Base-by-base conservation (phyloP, 2,888 invertebrate species). In the Clunio marinus region DNA sequence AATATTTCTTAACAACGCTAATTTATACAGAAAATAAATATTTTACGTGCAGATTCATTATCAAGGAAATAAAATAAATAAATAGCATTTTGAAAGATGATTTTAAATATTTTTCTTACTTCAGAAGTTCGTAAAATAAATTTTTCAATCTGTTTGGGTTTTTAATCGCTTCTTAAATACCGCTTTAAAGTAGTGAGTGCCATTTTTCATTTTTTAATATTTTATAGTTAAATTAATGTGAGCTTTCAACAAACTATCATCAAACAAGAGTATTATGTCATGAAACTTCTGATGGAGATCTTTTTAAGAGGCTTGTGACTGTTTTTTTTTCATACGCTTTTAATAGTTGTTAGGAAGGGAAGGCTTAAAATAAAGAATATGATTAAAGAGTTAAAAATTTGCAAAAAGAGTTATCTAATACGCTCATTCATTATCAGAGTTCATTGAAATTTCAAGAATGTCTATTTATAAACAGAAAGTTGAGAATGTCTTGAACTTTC, bases 21-120 rank as follows among this genome's bases (percentile, higher is more conserved):
- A n/a, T n/a, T n/a, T n/a, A n/a, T n/a, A n/a, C n/a, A n/a, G n/a
- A n/a, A n/a, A n/a, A n/a, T n/a, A n/a, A n/a, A n/a, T n/a, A n/a
- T n/a, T n/a, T n/a, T n/a, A n/a, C n/a, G n/a, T 10, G 32, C 32
- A 13, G 45, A 15, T 45, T 15, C 45, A 45, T 45, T 45, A 45
- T 45, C 45, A 45, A 45, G 15, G 17, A 45, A 45, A 45, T 45
- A 45, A 45, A 45, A n/a, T n/a, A n/a, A n/a, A n/a, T n/a, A n/a
- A n/a, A n/a, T n/a, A n/a, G n/a, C 45, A 45, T 45, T 45, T 17
- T 45, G n/a, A 5, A 7, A 45, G 13, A 45, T 17, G 45, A 15
- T 13, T 45, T 45, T 45, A 7, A 45, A 32, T 10, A 32, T 45
- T 15, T 45, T n/a, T 55, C 24, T 4, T 55, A 17, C 55, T 55